Conservation (phyloP, 2,113 vertebrate species). For the Rhea americana region DNA sequence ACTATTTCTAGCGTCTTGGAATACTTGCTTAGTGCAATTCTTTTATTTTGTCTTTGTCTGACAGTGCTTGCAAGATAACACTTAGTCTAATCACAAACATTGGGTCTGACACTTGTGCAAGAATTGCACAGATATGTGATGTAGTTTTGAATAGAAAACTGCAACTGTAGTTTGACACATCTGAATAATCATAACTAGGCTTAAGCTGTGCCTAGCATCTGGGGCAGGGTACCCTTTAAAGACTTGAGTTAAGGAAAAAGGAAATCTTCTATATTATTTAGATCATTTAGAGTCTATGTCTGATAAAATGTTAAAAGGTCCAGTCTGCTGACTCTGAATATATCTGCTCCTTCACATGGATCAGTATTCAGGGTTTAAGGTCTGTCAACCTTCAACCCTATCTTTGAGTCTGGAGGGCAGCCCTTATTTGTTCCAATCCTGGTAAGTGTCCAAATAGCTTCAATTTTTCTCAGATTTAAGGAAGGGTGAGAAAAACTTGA, state of each 20-base stretch:
- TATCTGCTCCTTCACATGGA: background rate
- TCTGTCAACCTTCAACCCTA: background rate
- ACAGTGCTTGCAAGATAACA: background rate
- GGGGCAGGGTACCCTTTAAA: background rate
- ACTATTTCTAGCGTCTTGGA: background rate
- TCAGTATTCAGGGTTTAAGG: background rate
- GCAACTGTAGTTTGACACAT: background rate
- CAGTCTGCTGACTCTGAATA: background rate
- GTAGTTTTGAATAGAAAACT: background rate
- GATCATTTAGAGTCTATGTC: background rate
- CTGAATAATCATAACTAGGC: background rate
- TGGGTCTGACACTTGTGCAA: background rate
- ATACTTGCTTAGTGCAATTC: background rate
- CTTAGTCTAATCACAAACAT: background rate
- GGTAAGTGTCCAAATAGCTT: background rate
- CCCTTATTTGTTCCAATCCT: background rate
- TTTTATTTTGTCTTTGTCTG: background rate
- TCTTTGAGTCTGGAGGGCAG: background rate
- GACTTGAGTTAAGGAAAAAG: background rate
- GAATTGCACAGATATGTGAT: background rate
- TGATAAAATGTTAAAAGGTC: background rate
- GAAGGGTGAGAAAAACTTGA: background rate
- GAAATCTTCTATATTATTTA: background rate
- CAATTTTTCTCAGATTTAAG: background rate
- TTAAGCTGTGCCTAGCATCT: background rate